A percentile compares a stretch with the other conserved stretches of the same genome.
These are phyloP conservation scores for Archivesica marissinica DNA, from an alignment of 1,140 invertebrate species.

Conservation along the genomic window DNA sequence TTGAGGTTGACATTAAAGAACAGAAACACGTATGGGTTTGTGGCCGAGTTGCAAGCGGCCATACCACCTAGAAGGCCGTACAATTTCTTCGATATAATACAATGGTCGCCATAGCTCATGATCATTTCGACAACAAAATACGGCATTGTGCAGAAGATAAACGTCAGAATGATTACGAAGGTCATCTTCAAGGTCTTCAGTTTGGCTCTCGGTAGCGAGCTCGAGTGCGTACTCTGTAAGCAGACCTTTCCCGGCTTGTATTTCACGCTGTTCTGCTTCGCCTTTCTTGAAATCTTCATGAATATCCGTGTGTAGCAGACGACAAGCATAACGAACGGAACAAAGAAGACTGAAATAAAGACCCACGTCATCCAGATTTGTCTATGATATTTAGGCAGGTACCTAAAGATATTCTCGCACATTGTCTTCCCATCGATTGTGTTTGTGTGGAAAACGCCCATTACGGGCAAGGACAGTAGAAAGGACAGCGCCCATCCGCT, in stretches of 20 bases:
- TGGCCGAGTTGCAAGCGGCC: conserved; percentile 80
- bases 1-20: conserved; percentile 77
- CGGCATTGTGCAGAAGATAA: conserved; percentile 81
- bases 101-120: conserved; percentile 79
- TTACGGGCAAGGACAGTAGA: conserved; percentile 75
- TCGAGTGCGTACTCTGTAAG: conserved; percentile 79
- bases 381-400: conserved; percentile 70
- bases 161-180: conserved; percentile 81
- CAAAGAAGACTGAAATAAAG: conserved; percentile 77
- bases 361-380: conserved; percentile 81
- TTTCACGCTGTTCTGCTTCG: conserved; percentile 67
- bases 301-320: conserved; percentile 82
- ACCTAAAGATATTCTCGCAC: conserved; percentile 80
- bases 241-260: conserved; percentile 73
- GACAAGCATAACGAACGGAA: conserved; percentile 78
- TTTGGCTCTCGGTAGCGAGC: conserved; percentile 82
- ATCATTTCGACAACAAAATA: conserved; percentile 83
- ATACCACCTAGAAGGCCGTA: conserved; percentile 78
- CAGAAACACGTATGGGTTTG: conserved; percentile 82
- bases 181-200: conserved; percentile 84
- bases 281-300: conserved; percentile 79
- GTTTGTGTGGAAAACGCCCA: conserved; percentile 77
- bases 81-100: conserved; percentile 64
- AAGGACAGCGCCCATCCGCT: conserved; percentile 77
- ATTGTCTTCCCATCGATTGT: conserved; percentile 60